Conservation (phyloP, 2,113 vertebrate species). For the Mirounga angustirostris region DNA sequence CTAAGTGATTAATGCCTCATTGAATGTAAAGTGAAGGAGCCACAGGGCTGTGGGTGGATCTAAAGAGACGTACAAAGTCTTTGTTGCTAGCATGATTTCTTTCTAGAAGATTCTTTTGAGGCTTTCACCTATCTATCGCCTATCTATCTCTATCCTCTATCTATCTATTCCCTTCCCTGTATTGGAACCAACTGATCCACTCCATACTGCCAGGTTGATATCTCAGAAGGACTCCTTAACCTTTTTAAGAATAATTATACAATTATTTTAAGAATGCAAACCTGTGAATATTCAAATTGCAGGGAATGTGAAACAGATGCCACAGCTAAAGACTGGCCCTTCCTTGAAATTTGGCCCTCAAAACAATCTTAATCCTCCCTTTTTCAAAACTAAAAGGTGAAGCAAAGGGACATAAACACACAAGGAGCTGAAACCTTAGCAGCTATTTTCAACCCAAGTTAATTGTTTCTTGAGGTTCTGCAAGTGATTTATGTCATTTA, state of each 20-base stretch:
- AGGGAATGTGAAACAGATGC: slow-evolving; percentile 36
- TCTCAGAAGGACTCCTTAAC: background rate
- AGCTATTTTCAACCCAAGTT: slow-evolving; percentile 59
- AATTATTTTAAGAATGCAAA: slow-evolving; percentile 31
- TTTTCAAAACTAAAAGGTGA: slow-evolving; percentile 42
- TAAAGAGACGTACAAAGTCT: background rate
- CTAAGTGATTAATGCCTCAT: background rate
- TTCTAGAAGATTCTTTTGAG: background rate
- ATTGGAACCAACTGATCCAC: background rate
- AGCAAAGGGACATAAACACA: slow-evolving; percentile 9
- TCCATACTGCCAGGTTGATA: background rate
- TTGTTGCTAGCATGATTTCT: background rate
- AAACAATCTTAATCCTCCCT: slow-evolving; percentile 10
- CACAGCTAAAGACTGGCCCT: background rate
- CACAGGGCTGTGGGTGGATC: background rate
- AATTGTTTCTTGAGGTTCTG: slow-evolving; percentile 65
- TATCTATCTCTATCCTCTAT: background rate
- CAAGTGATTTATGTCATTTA: slow-evolving; percentile 64
- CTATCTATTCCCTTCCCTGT: background rate
- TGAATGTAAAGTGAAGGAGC: background rate
- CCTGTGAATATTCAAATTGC: slow-evolving; percentile 13
- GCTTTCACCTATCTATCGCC: background rate
- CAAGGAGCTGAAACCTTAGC: slow-evolving; percentile 56
- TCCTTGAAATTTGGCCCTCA: background rate
- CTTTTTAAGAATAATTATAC: background rate